phyloP scores from a whole-genome alignment of 2,888 invertebrate species.

The Cancer borealis region DNA sequence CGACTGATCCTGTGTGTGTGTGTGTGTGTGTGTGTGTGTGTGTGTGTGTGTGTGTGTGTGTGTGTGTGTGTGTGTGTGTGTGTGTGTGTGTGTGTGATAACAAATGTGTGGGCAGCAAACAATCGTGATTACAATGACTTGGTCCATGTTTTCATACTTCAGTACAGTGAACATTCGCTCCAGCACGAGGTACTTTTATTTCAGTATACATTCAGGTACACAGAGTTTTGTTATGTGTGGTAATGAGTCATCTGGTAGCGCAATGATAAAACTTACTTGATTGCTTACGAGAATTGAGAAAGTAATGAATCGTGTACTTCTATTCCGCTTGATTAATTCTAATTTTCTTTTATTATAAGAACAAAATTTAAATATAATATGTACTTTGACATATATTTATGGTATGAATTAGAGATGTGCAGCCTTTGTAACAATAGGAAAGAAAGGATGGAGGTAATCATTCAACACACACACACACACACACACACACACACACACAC shows the following conservation, averaged over 20 bases:
- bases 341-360: neutral
- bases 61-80: slow-evolving; percentile 18
- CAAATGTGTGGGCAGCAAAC: neutral
- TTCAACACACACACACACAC: no score
- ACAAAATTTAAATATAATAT: neutral
- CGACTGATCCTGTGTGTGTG: neutral
- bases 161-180: neutral
- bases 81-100: neutral
- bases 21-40: neutral
- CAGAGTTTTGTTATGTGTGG: neutral
- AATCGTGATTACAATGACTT: neutral
- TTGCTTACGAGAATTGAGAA: neutral
- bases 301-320: neutral
- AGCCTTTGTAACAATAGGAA: neutral
- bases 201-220: neutral
- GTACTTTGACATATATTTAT: neutral
- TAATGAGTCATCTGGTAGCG: neutral
- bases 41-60: neutral
- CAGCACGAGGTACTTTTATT: neutral
- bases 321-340: neutral
- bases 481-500: no score
- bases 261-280: neutral
- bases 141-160: neutral
- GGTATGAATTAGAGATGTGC: neutral
- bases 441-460: neutral